A percentile compares a stretch with the other conserved stretches of the same genome.
phyloP scores from a whole-genome alignment of 1,140 invertebrate species.

The Triops cancriformis region DNA sequence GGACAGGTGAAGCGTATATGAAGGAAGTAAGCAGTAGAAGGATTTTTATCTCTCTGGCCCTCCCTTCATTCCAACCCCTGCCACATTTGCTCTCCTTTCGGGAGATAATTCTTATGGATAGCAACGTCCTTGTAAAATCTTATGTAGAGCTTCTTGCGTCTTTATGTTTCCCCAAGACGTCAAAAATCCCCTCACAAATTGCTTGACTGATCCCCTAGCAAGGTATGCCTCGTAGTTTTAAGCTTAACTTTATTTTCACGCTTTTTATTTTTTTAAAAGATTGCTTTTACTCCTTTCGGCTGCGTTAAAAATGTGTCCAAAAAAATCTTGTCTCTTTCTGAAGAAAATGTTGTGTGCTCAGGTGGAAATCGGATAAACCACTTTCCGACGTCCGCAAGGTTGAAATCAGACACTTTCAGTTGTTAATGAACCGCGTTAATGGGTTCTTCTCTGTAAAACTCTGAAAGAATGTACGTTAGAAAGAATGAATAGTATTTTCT shows the following conservation, averaged over 20 bases:
- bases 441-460: background rate
- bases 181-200: slow-evolving; percentile 4
- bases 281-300: background rate
- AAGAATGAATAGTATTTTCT: background rate
- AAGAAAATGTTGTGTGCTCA: background rate
- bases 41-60: background rate
- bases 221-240: background rate
- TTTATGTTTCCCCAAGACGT: background rate
- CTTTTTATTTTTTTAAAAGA: background rate
- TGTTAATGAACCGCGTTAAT: slow-evolving; percentile 1
- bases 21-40: background rate
- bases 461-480: background rate
- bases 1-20: slow-evolving; percentile 4
- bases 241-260: background rate
- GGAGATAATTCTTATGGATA: slow-evolving; percentile 1
- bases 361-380: background rate
- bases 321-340: background rate
- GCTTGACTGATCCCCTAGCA: background rate
- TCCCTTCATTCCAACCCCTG: background rate
- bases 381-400: background rate
- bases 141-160: background rate
- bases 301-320: background rate
- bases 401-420: background rate
- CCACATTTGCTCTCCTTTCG: background rate
- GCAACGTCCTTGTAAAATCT: background rate